phyloP scores from a whole-genome alignment of 2,888 invertebrate species.

The Lasioglossum morio region DNA sequence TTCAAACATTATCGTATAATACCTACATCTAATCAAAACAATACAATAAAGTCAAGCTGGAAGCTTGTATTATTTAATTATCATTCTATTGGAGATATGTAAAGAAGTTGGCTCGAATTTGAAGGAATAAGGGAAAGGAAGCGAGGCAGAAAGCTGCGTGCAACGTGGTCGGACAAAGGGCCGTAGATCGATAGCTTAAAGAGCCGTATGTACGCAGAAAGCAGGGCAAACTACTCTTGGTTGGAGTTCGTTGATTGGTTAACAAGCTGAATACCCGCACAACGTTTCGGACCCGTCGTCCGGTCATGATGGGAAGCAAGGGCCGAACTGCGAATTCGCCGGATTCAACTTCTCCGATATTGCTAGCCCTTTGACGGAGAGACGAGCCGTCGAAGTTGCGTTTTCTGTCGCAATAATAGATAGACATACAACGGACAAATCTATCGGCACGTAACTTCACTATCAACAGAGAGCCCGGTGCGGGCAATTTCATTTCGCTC shows the following conservation, averaged over 20 bases:
- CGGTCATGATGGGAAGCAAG: conserved; percentile 20
- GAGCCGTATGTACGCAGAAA: conserved; percentile 65
- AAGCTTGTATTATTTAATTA: too few species aligned
- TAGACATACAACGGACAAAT: conserved; percentile 46
- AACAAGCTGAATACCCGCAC: conserved; percentile 68
- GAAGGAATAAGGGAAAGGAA: neutral
- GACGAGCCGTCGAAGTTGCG: conserved; percentile 34
- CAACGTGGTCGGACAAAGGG: conserved; percentile 51
- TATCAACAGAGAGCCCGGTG: conserved; percentile 30
- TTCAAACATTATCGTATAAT: too few species aligned
- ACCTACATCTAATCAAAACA: too few species aligned
- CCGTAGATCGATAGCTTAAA: conserved; percentile 53
- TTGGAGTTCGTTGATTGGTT: conserved; percentile 70
- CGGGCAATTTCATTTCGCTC: conserved; percentile 28
- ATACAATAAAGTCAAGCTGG: too few species aligned
- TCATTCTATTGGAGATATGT: too few species aligned
- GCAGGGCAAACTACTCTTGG: conserved; percentile 65
- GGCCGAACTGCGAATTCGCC: conserved; percentile 38
- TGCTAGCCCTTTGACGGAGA: conserved; percentile 55
- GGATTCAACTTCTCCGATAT: conserved; percentile 58
- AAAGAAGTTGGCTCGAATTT: neutral
- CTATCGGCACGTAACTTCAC: conserved; percentile 61
- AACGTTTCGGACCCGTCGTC: conserved; percentile 51
- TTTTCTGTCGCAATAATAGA: conserved; percentile 43
- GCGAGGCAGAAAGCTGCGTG: conserved; percentile 15